Base-by-base conservation (phyloP, 2,888 invertebrate species). In the Drosophila prostipennis region DNA sequence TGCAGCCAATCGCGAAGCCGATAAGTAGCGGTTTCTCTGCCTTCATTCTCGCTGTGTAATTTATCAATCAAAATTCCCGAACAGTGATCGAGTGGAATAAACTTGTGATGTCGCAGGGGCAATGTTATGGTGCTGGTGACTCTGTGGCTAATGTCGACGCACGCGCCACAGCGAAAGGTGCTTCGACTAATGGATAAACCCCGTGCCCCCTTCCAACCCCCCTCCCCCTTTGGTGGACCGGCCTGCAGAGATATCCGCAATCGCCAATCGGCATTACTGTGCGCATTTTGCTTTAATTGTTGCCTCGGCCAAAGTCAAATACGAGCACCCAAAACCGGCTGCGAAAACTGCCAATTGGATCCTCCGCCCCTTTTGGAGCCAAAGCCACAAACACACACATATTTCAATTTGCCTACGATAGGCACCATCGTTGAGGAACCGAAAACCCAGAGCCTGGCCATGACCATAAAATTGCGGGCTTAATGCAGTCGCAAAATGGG, bases 101-200 rank as follows among this genome's bases (percentile, higher is more conserved):
- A 84, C 82, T 79, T 72, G 67, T 51, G 73, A 67, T 63, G 60
- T 63, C 23, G 71, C 61, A 42, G 70, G 29, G 32, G 46, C 72
- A 46, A 45, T 55, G 48, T 36, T n/a, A 14, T 37, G 8, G 51
- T 3, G 48, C 3, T 48, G 64, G 45, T 48, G 48, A 32, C 32
- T 34, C 43, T 19, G 42, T 40, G 40, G 59, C 65, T 14, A 74
- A 60, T 72, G 78, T 77, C 79, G 79, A 74, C 77, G 80, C 84
- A 83, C 80, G 81, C 77, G 79, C 64, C 84, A 74, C 75, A 74
- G 76, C 81, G 81, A 84, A 81, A 82, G 84, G 82, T 75, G 81
- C 74, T 46, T 39, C 56, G 40, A 23, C 70, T 52, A 70, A 71
- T 70, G 70, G 69, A 36, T 49, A n/a, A 19, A n/a, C 37, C 46